A percentile compares a stretch with the other conserved stretches of the same genome.
phyloP scores from a whole-genome alignment of 2,113 vertebrate genomes.

The Pluvialis apricaria region DNA sequence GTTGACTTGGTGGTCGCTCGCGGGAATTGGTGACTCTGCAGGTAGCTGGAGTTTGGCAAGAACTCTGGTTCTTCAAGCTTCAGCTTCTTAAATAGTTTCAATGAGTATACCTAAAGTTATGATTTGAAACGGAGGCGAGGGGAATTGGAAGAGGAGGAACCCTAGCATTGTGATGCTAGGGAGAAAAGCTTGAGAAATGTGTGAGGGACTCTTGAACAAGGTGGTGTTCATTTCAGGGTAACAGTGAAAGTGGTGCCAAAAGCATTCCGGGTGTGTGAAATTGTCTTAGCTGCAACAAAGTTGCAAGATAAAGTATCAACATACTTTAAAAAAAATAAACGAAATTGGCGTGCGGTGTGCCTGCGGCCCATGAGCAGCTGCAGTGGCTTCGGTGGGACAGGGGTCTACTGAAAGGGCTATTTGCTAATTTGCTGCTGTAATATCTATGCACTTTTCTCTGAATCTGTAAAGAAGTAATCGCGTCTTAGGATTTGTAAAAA shows the following conservation, averaged over 20 bases:
- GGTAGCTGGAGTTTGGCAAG: fast-evolving
- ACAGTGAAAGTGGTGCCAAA: fast-evolving
- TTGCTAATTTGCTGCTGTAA: not conserved
- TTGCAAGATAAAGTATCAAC: not conserved
- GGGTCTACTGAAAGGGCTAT: fast-evolving
- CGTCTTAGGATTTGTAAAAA: not conserved
- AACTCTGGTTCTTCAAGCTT: not conserved
- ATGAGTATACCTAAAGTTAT: no score
- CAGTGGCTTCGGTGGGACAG: fast-evolving
- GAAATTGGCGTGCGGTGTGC: fast-evolving
- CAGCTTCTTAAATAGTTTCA: not conserved
- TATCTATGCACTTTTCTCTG: fast-evolving
- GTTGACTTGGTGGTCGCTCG: no score
- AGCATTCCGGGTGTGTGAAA: fast-evolving
- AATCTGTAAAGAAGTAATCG: no score
- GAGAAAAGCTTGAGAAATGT: not conserved
- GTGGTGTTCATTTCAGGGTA: fast-evolving
- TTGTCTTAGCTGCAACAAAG: fast-evolving
- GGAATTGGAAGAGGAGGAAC: not conserved
- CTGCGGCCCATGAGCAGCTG: not conserved
- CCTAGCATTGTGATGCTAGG: fast-evolving
- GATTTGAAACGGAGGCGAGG: not conserved
- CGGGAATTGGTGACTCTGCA: not conserved
- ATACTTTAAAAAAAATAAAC: fast-evolving
- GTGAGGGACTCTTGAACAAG: fast-evolving